Conservation (phyloP, 2,888 invertebrate species). For the Tillus elongatus region DNA sequence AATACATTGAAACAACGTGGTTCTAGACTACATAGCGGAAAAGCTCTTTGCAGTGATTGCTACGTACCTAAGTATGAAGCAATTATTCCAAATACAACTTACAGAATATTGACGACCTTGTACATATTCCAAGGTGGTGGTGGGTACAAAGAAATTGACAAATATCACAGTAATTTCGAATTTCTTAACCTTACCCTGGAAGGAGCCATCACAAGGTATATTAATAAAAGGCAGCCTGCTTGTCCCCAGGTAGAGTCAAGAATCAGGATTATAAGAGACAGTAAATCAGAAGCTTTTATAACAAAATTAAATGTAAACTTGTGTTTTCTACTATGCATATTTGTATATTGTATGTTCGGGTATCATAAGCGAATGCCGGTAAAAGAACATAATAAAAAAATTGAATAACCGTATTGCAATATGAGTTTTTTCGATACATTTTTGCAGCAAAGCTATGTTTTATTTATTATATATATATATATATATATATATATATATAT, state of each 20-base stretch:
- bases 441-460: too few relatives aligned
- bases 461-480: too few relatives aligned
- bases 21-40: conserved; percentile 53
- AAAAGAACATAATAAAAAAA: too few relatives aligned
- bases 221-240: conserved; percentile 51
- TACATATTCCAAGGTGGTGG: conserved; percentile 70
- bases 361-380: too few relatives aligned
- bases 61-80: conserved; percentile 49
- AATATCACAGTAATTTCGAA: conserved; percentile 33
- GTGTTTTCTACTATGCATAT: too few relatives aligned
- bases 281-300: too few relatives aligned
- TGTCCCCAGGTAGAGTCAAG: conserved; percentile 58
- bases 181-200: conserved; percentile 46
- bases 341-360: too few relatives aligned
- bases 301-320: too few relatives aligned
- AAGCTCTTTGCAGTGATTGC: conserved; percentile 62
- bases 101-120: conserved; percentile 55
- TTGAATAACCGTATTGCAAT: too few relatives aligned
- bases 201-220: conserved; percentile 48
- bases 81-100: conserved; percentile 47
- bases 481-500: too few relatives aligned
- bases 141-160: conserved; percentile 48
- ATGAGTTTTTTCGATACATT: too few relatives aligned
- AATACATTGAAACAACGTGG: conserved; percentile 54
- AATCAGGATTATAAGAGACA: too few relatives aligned